A percentile compares a stretch with the other conserved stretches of the same genome.
Evolutionary conservation across 37 sponge, comb jelly and placozoan species (phyloP).

Genomic region (Aplysina aerophoba): DNA sequence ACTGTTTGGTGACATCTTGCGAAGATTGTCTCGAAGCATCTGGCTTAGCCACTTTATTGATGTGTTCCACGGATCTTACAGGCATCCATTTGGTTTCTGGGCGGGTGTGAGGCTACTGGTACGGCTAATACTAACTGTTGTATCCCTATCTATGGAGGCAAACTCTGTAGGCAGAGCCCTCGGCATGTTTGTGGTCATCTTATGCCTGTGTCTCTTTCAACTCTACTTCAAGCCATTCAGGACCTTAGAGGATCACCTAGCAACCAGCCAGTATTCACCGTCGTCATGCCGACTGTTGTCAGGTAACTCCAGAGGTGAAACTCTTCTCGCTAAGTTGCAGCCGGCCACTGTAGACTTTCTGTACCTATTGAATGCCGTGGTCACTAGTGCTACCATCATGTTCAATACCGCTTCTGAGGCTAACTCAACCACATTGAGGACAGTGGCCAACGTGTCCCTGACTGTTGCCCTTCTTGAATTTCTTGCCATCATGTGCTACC

Average conservation of each 20-base stretch:
- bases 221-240: background rate
- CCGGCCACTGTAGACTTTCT: background rate
- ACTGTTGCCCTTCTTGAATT: too few species aligned
- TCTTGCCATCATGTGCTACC: too few species aligned
- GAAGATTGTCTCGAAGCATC: background rate
- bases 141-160: background rate
- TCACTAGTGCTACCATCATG: background rate
- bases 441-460: too few species aligned
- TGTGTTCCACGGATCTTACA: constrained; percentile 16
- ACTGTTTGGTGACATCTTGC: constrained; percentile 2
- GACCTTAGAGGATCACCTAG: background rate
- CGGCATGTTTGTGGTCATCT: background rate
- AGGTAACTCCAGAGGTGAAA: too few species aligned
- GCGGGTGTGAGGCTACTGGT: background rate
- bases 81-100: constrained; percentile 29
- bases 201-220: background rate
- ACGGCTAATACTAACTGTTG: background rate
- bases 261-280: background rate
- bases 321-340: background rate
- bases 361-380: background rate
- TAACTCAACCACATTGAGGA: too few species aligned
- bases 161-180: background rate
- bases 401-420: too few species aligned
- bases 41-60: constrained; percentile 22
- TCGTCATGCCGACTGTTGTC: background rate